Evolutionary conservation across 2,888 invertebrate species (phyloP).

Genomic region (Ecdyonurus torrentis): DNA sequence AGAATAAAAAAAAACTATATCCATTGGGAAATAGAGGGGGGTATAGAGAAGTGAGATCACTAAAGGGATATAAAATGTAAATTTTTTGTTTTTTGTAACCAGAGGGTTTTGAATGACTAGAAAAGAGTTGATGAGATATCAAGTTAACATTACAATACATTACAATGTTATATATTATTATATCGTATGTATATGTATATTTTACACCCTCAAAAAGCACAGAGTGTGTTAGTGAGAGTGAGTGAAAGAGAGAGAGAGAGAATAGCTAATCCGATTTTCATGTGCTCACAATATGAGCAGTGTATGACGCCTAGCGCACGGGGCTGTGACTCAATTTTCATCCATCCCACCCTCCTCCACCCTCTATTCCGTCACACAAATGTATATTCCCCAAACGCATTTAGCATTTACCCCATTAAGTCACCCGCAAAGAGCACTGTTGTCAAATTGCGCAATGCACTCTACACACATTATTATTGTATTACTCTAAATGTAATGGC

Average conservation of each 20-base stretch:
- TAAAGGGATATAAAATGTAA: background rate
- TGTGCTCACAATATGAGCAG: background rate
- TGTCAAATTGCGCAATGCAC: slow-evolving; percentile 2
- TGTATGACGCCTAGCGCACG: background rate
- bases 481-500: background rate
- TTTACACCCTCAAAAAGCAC: slow-evolving; percentile 1
- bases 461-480: background rate
- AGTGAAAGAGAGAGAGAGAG: too few species aligned
- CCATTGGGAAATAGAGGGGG: too few species aligned
- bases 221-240: too few species aligned
- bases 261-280: background rate
- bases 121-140: background rate
- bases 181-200: background rate
- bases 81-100: background rate
- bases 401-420: slow-evolving; percentile 3
- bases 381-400: slow-evolving; percentile 1
- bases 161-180: background rate
- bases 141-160: background rate
- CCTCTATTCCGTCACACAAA: background rate
- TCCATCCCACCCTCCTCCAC: background rate
- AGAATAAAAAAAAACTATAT: too few species aligned
- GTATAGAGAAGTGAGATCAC: background rate
- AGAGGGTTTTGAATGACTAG: background rate
- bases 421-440: slow-evolving; percentile 3
- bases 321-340: slow-evolving; percentile 1